Percentiles rank a stretch among this genome's conserved stretches.
phyloP scores from a whole-genome alignment of 2,797 vertebrate genomes.

The Eutrigla gurnardus region DNA sequence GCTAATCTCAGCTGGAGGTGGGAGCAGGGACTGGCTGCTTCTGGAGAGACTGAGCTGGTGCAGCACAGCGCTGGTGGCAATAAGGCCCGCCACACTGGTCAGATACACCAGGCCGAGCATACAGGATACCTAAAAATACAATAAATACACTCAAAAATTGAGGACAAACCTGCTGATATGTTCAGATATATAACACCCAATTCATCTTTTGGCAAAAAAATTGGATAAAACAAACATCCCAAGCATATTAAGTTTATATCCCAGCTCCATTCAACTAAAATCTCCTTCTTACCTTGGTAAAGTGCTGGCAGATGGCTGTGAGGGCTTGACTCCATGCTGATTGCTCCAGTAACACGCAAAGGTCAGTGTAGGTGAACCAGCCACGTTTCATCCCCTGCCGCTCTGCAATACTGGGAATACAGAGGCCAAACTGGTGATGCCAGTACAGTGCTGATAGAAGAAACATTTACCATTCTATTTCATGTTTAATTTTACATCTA shows the following conservation, averaged over 20 bases:
- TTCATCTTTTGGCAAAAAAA: neutral
- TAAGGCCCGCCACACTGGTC: constrained; percentile 89
- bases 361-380: constrained; percentile 98
- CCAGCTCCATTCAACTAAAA: neutral
- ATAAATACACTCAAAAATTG: too few relatives aligned
- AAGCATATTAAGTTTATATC: neutral
- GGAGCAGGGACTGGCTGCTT: constrained; percentile 30
- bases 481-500: neutral
- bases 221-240: rapidly evolving
- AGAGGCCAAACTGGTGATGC: neutral
- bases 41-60: constrained; percentile 86
- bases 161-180: neutral
- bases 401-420: constrained; percentile 88
- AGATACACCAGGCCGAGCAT: constrained; percentile 92
- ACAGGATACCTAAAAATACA: constrained; percentile 87
- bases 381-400: constrained; percentile 92
- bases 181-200: too few relatives aligned
- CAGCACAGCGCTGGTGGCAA: constrained; percentile 86
- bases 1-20: constrained; percentile 29
- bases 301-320: constrained; percentile 89
- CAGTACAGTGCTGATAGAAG: neutral
- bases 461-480: neutral
- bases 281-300: constrained; percentile 87
- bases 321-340: constrained; percentile 90
- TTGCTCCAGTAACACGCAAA: constrained; percentile 95